Conservation (phyloP, 2,113 vertebrate species). For the Lutjanus erythropterus region DNA sequence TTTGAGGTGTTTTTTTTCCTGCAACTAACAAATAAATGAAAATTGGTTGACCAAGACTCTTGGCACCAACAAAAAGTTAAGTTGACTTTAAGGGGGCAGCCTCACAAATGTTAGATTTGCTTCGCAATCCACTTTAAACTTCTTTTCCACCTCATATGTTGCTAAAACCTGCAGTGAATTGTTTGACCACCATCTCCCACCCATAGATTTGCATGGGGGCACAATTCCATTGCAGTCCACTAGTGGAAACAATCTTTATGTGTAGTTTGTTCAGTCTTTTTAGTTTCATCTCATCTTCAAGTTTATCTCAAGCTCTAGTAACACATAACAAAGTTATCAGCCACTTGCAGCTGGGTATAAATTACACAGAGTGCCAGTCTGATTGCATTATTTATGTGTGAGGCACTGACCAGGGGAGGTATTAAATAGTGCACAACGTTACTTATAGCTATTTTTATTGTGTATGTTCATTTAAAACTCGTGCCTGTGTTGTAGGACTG, state of each 20-base stretch:
- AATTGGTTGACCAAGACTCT: no score
- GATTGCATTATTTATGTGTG: not conserved
- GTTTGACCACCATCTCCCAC: no score
- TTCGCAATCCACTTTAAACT: no score
- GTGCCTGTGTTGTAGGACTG: conserved; percentile 85
- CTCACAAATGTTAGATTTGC: no score
- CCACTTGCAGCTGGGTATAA: not conserved
- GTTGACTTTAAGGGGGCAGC: no score
- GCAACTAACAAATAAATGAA: no score
- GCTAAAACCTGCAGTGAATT: no score
- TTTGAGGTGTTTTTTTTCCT: no score
- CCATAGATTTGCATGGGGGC: no score
- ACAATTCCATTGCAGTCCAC: no score
- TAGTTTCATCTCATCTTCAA: not conserved
- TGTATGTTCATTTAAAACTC: not conserved
- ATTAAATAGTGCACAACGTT: not conserved
- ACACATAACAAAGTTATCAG: not conserved
- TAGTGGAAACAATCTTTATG: not conserved
- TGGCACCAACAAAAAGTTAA: no score
- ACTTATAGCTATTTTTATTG: not conserved
- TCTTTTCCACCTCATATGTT: no score
- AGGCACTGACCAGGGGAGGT: not conserved
- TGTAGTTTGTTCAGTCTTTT: not conserved
- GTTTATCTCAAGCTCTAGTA: not conserved
- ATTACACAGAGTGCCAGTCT: not conserved